Base-by-base conservation (phyloP, 1,140 invertebrate species). In the Coptotermes formosanus region DNA sequence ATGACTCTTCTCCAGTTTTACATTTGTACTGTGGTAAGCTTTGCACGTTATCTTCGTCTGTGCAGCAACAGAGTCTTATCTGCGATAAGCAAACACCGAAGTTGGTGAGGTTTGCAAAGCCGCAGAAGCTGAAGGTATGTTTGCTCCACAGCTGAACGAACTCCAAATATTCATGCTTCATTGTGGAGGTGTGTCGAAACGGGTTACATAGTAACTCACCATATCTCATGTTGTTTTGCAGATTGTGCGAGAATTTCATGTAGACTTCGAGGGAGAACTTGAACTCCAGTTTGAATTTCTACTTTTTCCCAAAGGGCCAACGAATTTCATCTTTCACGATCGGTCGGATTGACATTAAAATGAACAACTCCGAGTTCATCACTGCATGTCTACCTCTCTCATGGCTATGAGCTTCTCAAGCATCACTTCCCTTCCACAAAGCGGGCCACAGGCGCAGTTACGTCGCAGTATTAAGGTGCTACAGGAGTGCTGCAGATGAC, bases 261-360 rank as follows among this genome's bases (percentile, higher is more conserved):
- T 96, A 38, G 92, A 93, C 69, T 94, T 93, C 87, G 92, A 94
- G 69, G 93, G 94, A 52, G 93, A 95, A 48, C 89, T 97, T 82
- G 93, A 94, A 87, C 90, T 96, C 38, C 93, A 96, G 87, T 96
- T 96, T 88, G 95, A 96, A 89, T 97, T 96, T 90, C 92, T 97
- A 25, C 89, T 96, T 87, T 93, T 95, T 6, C 95, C 96, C 7
- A 94, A 95, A 89, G 93, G 93, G 38, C 94, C 94, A 59, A 93
- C 96, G 3, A 92, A 92, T n/a, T 91, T 97, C 87, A 92, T 91
- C 48, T 94, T 97, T 87, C 91, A 89, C 85, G 94, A 95, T 90
- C 92, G 93, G 86, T 4, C n/a, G 8, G n/a, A 75, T 2, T 75
- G 64, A 75, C 64, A 3, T 75, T 30, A 30, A 64, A 75, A 75